Conservation (phyloP, 1,140 invertebrate species). For the Pseudachorutes palmiensis region DNA sequence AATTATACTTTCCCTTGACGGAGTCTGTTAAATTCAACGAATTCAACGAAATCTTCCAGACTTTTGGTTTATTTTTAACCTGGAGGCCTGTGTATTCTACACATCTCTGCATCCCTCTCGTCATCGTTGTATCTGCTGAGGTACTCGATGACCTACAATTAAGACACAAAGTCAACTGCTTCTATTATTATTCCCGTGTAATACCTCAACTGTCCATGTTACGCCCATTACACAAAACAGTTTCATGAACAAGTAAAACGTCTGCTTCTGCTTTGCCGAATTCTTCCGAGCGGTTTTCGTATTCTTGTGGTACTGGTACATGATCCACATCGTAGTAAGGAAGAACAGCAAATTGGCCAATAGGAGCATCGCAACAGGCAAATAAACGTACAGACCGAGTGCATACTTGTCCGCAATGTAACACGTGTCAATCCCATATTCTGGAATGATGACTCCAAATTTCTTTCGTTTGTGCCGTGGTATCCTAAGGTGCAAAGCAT, state of each 20-base stretch:
- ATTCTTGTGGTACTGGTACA: slow-evolving; percentile 14
- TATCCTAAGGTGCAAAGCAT: no score
- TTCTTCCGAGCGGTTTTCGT: slow-evolving; percentile 4
- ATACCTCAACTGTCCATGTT: slow-evolving; percentile 40
- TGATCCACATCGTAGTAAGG: slow-evolving; percentile 13
- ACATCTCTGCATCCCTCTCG: neutral
- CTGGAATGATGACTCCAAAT: slow-evolving; percentile 15
- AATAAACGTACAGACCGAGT: slow-evolving; percentile 28
- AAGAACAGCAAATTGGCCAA: slow-evolving; percentile 41
- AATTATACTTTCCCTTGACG: neutral
- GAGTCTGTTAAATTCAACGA: neutral
- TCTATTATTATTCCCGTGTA: slow-evolving; percentile 23
- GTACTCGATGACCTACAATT: neutral
- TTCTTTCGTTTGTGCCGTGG: no score
- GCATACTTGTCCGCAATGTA: slow-evolving; percentile 19
- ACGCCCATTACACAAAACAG: slow-evolving; percentile 42
- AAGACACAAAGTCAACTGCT: neutral
- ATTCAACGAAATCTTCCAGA: neutral
- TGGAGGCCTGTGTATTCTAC: neutral
- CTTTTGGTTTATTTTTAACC: no score
- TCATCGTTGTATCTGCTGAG: neutral
- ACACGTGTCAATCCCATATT: slow-evolving; percentile 25
- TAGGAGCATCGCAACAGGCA: slow-evolving; percentile 39
- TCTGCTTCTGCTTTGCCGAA: slow-evolving; percentile 18
- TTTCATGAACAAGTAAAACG: slow-evolving; percentile 40